Base-by-base conservation (phyloP, 2,888 invertebrate species). In the Thalpophila matura region DNA sequence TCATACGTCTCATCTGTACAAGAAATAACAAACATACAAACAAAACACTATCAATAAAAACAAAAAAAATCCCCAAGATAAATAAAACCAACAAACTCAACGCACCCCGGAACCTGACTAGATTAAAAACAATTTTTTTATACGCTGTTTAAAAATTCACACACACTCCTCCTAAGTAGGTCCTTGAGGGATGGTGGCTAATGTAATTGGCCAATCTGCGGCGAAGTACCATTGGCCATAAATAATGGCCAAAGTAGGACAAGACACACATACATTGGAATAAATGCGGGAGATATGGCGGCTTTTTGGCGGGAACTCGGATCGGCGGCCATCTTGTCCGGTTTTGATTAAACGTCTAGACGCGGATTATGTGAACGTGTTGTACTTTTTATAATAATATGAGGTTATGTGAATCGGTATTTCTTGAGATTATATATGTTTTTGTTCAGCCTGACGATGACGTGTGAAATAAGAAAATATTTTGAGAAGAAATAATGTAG, bases 141-240 rank as follows among this genome's bases (percentile, higher is more conserved):
- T 69, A 56, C 47, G 59, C n/a, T 62, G 66, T 79, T 72, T 66
- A 79, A 77, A 77, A 79, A 78, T 76, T 79, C 67, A 78, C 80
- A 74, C 77, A 57, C 70, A 64, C 77, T 79, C 57, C 26, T 55
- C 46, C 16, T 67, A 63, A 76, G 79, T 76, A 73, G 60, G 72
- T 79, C 79, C 72, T 79, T 56, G 55, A 56, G 73, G 71, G 56
- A 74, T 47, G 69, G 29, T n/a, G 18, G 58, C 81, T 82, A 82
- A 82, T 82, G 82, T 81, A 75, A 82, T 82, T 82, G 82, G 69
- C 69, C 81, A 78, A 80, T 82, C 77, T 79, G 81, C 53, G 80
- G 79, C 73, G 53, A 69, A 51, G 64, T 71, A 66, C 61, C 61
- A 64, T 60, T 22, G 53, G 51, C 58, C 74, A 79, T 82, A 82